Percentiles rank a stretch among this genome's conserved stretches.
Evolutionary conservation across 2,113 vertebrate genomes (phyloP).

Genomic region (Thalassarche chlororhynchos): DNA sequence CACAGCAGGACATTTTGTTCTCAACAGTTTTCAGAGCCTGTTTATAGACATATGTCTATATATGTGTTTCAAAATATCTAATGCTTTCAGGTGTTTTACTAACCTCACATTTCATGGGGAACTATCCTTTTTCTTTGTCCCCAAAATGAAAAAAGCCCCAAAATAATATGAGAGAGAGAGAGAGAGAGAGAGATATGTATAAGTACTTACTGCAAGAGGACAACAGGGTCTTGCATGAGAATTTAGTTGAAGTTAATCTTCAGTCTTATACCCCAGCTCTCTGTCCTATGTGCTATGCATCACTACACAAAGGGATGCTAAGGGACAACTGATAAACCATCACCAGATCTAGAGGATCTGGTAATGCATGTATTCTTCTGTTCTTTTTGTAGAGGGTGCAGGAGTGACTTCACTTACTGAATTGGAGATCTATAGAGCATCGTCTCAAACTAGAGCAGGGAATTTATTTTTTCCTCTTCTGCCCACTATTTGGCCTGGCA

Average conservation of each 20-base stretch:
- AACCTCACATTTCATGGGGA: background rate
- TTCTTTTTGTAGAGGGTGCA: background rate
- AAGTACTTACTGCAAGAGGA: background rate
- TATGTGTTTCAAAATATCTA: background rate
- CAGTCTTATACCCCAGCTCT: background rate
- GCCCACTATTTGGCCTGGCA: background rate
- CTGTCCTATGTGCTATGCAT: background rate
- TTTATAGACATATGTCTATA: background rate
- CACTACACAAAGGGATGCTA: background rate
- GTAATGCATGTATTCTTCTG: background rate
- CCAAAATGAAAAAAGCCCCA: background rate
- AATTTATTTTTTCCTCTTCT: background rate
- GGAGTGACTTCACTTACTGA: background rate
- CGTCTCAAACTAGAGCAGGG: background rate
- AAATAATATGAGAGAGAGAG: background rate
- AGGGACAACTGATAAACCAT: background rate
- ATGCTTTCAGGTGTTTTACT: background rate
- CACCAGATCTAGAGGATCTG: background rate
- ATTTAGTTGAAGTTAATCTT: background rate
- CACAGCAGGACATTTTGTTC: background rate
- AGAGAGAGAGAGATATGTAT: too few relatives aligned
- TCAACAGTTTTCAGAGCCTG: background rate
- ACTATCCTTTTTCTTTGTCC: background rate
- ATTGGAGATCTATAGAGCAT: background rate
- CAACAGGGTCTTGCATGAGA: background rate